Base-by-base conservation (phyloP, 2,113 vertebrate species). In the Empidonax traillii region DNA sequence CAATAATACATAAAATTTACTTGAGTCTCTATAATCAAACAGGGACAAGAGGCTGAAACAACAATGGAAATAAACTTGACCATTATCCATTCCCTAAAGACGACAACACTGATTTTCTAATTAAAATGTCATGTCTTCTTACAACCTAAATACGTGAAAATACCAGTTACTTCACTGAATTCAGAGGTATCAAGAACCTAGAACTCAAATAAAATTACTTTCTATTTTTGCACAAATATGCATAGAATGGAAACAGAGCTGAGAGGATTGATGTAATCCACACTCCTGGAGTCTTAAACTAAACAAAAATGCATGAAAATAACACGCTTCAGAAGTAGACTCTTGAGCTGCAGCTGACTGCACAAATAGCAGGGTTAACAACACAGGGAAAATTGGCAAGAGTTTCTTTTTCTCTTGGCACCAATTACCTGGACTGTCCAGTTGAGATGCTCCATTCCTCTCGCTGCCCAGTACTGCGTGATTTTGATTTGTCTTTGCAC, bases 401-500 rank as follows among this genome's bases (percentile, higher is more conserved):
- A 61, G 7, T 30, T 66, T 4, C 8, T 56, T 82, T 52, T 66
- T 31, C 58, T 89, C 39, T 65, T 63, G 52, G 31, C 15, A 63
- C 18, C 62, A 91, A 65, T 98, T 96, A 99, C 99, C 99, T 99
- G 98, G 99, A 98, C 98, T 98, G 98, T 97, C 99, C 98, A 95
- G 98, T 93, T 97, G 99, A 96, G 95, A 99, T 98, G 83, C 97
- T 98, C 99, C 99, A 99, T 98, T 98, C 98, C 97, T 99, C 99
- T 98, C 99, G 98, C 97, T 99, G 99, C 93, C 98, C 98, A 98
- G 98, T 98, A 95, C 97, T 98, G 97, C 98, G 98, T 53, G 99
- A 98, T 90, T 99, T 99, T 37, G 99, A 99, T 95, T 99, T 99
- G 97, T 99, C 99, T 95, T 99, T 99, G 95, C 99, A 99, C 97